Evolutionary conservation across 2,113 vertebrate species (phyloP).

Genomic region (Toxostoma redivivum): DNA sequence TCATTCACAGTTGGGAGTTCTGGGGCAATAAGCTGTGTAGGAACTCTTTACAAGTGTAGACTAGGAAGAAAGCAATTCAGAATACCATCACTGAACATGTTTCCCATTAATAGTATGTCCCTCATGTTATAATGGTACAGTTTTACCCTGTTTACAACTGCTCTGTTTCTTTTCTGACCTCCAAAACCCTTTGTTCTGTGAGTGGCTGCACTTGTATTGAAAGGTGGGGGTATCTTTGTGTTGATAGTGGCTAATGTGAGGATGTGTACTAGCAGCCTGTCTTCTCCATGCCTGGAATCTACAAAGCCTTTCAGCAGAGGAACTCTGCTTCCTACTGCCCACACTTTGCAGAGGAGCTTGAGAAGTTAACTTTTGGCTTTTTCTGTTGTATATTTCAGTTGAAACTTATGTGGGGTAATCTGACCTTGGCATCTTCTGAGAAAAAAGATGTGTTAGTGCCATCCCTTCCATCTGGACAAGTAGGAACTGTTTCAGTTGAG

Average conservation of each 20-base stretch:
- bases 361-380: neutral
- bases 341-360: neutral
- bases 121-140: neutral
- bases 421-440: conserved; percentile 85
- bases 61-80: neutral
- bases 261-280: neutral
- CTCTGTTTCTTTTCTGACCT: neutral
- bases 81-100: neutral
- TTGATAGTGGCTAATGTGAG: neutral
- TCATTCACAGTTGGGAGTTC: neutral
- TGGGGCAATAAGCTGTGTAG: neutral
- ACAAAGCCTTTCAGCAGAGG: neutral
- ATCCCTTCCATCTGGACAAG: conserved; percentile 85
- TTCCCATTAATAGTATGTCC: neutral
- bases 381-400: conserved; percentile 70
- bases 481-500: conserved; percentile 92
- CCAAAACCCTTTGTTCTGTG: neutral
- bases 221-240: neutral
- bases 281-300: neutral
- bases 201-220: neutral
- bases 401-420: conserved; percentile 98
- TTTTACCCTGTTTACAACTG: neutral
- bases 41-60: neutral
- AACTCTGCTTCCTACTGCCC: neutral
- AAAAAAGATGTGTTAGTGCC: conserved; percentile 90